Evolutionary conservation across 1,140 invertebrate species (phyloP), one percentile per base, ranked within the genome.

Genomic region (Bombus huntii): DNA sequence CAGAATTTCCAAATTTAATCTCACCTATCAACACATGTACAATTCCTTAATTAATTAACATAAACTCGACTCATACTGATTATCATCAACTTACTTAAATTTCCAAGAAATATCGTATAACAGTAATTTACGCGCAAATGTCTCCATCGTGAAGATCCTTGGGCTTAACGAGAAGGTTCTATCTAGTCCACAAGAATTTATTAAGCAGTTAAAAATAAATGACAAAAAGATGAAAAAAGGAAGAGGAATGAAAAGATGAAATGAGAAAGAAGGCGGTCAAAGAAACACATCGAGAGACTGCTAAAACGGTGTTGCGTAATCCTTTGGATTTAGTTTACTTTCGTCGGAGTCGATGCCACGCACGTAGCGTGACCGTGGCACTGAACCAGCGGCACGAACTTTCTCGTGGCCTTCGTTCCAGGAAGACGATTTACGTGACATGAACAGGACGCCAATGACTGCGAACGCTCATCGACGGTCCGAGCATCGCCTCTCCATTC

Each of bases 331-430:
- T 94, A 94, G 93, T 93, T 94, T 93, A 94, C 93, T 94, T 94
- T 94, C 93, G 90, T 94, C 92, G 84, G 89, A 90, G 90, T 85
- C 90, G 93, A 94, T 92, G 93, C 93, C 88, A 94, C 91, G 90
- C 93, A 93, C 91, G 92, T 93, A 93, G 91, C 93, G 92, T 93
- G 93, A 94, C 94, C 94, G 93, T 94, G 94, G 93, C 94, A 94
- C 91, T 94, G 94, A 94, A 94, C 91, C 88, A 92, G 89, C 92
- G 90, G 92, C 91, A 92, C 91, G 90, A 93, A 94, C 92, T 94
- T 94, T 93, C 93, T 91, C 90, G 90, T 90, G 89, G 90, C 89
- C 92, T 93, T 93, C 91, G 93, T 91, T 92, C 91, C 84, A 91
- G 82, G 82, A 87, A 89, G 78, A 87, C 81, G 87, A 86, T 91